These are phyloP conservation scores for Harpagifer antarcticus DNA, from an alignment of 2,797 vertebrate genomes.

Conservation along the genomic window DNA sequence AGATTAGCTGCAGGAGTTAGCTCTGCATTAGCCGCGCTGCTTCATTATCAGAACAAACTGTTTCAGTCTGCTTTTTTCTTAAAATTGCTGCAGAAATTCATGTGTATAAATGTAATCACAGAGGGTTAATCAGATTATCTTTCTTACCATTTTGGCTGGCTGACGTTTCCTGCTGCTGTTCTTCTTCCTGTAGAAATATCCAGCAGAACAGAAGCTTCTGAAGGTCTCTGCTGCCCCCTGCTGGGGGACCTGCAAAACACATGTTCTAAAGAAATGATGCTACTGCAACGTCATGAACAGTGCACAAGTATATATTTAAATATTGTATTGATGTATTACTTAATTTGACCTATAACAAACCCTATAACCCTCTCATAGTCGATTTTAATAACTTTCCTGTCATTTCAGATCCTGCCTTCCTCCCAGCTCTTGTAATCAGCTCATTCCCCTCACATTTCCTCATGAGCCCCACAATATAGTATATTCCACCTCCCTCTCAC, in stretches of 20 bases:
- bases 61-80: not conserved
- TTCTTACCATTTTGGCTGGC: slow-evolving; percentile 56
- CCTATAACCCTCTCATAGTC: too few relatives aligned
- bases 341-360: not conserved
- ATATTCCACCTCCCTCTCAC: too few relatives aligned
- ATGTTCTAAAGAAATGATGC: not conserved
- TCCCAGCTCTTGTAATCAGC: too few relatives aligned
- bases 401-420: too few relatives aligned
- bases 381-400: too few relatives aligned
- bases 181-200: slow-evolving; percentile 48
- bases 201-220: not conserved
- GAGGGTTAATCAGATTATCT: not conserved
- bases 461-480: too few relatives aligned
- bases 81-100: not conserved
- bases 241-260: not conserved
- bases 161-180: slow-evolving; percentile 38
- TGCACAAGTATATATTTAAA: not conserved
- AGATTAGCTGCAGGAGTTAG: not conserved
- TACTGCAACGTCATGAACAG: too few relatives aligned
- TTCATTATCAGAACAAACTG: not conserved
- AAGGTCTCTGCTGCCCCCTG: slow-evolving; percentile 27
- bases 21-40: not conserved
- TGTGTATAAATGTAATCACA: not conserved
- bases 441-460: too few relatives aligned
- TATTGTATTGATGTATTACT: not conserved